phyloP scores from a whole-genome alignment of 2,888 invertebrate species.

The Rhogogaster chlorosoma region DNA sequence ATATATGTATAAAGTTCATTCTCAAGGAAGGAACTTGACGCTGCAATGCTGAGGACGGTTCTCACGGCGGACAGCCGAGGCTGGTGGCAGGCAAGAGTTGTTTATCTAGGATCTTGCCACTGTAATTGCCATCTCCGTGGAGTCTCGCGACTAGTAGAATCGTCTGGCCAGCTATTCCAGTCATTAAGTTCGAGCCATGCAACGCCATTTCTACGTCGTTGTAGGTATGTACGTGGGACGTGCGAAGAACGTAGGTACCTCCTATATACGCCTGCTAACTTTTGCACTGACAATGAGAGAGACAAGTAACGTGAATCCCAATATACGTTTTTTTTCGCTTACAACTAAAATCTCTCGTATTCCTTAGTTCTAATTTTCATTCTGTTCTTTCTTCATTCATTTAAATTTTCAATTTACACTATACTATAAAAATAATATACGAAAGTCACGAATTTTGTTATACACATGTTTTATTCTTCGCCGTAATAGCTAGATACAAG shows the following conservation, averaged over 20 bases:
- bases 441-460: neutral
- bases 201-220: slow-evolving; percentile 3
- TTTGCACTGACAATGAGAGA: neutral
- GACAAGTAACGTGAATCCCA: neutral
- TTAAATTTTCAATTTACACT: neutral
- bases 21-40: slow-evolving; percentile 42
- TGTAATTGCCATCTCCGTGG: slow-evolving; percentile 50
- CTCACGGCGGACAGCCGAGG: slow-evolving; percentile 37
- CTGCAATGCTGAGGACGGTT: slow-evolving; percentile 33
- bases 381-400: neutral
- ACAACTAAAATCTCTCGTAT: neutral
- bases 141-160: slow-evolving; percentile 40
- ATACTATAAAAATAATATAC: neutral
- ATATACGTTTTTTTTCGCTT: neutral
- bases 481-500: neutral
- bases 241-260: neutral
- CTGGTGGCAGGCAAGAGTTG: slow-evolving; percentile 41
- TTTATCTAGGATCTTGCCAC: slow-evolving; percentile 51
- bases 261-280: neutral
- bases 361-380: neutral
- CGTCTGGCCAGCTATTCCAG: slow-evolving; percentile 38
- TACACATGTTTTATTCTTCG: neutral
- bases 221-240: slow-evolving; percentile 2
- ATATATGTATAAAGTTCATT: slow-evolving; percentile 22
- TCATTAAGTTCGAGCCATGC: slow-evolving; percentile 42